Evolutionary conservation across 2,797 vertebrate genomes (phyloP).

Genomic region (Lophius americanus): DNA sequence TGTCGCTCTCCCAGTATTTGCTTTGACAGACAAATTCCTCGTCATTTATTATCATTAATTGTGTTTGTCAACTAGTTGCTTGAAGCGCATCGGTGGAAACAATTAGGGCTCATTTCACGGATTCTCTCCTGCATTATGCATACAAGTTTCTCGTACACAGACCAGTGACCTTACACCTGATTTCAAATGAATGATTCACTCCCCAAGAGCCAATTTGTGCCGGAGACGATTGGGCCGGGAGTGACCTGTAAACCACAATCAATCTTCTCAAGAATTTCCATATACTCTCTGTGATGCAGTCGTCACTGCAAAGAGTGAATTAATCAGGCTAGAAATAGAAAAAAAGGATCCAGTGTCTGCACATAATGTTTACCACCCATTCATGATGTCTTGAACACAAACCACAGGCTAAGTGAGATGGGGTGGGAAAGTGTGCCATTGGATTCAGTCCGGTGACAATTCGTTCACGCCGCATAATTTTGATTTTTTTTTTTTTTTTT

Average conservation of each 20-base stretch:
- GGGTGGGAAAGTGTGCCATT: too few species aligned
- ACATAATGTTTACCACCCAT: not conserved
- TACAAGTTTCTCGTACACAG: slow-evolving; percentile 16
- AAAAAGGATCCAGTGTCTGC: not conserved
- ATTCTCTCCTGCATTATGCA: slow-evolving; percentile 18
- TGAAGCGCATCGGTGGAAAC: slow-evolving; percentile 7
- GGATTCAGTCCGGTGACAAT: too few species aligned
- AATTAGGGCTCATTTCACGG: slow-evolving; percentile 14
- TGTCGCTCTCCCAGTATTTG: too few species aligned
- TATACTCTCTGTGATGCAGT: not conserved
- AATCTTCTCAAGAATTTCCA: slow-evolving; percentile 39
- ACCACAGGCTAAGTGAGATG: too few species aligned
- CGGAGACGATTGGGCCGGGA: slow-evolving; percentile 1
- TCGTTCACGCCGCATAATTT: too few species aligned
- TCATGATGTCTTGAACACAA: not conserved
- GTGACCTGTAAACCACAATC: slow-evolving; percentile 36
- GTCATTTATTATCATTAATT: slow-evolving; percentile 11
- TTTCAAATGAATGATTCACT: slow-evolving; percentile 38
- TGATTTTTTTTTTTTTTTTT: too few species aligned
- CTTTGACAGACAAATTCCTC: slow-evolving; percentile 17
- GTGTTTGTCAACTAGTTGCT: slow-evolving; percentile 5
- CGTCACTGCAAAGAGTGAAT: not conserved
- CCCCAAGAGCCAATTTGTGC: slow-evolving; percentile 41
- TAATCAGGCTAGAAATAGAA: not conserved
- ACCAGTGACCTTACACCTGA: slow-evolving; percentile 26